phyloP scores from a whole-genome alignment of 1,140 invertebrate species.

The Trachymyrmex cornetzi region DNA sequence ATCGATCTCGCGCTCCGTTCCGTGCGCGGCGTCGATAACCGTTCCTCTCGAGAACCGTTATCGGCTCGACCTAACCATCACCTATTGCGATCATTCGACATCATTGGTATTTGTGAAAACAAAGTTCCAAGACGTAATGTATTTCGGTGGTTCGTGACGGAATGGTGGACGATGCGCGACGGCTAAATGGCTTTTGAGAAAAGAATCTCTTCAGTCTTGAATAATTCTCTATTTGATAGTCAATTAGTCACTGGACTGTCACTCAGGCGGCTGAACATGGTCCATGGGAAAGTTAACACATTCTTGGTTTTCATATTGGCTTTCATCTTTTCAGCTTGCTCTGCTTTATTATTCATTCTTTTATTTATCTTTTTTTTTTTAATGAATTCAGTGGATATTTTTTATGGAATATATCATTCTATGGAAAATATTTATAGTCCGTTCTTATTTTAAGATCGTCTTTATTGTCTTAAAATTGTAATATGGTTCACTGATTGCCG shows the following conservation, averaged over 20 bases:
- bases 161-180: neutral
- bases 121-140: neutral
- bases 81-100: constrained; percentile 75
- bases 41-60: constrained; percentile 81
- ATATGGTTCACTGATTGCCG: no score
- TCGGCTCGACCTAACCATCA: constrained; percentile 74
- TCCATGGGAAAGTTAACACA: constrained; percentile 27
- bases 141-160: neutral
- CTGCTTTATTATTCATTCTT: neutral
- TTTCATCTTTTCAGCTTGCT: constrained; percentile 20
- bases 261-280: neutral
- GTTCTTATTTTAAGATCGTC: no score
- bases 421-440: neutral
- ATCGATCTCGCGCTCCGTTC: neutral
- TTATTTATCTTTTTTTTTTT: neutral
- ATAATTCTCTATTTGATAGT: constrained; percentile 32
- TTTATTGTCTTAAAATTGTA: no score
- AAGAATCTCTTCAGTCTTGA: neutral
- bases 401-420: neutral
- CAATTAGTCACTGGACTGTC: constrained; percentile 16
- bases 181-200: neutral
- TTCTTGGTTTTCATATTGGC: constrained; percentile 2
- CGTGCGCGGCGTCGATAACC: constrained; percentile 74
- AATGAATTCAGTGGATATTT: neutral
- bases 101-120: constrained; percentile 56